Evolutionary conservation across 2,888 invertebrate species (phyloP).

Genomic region (Abscondita cerata): DNA sequence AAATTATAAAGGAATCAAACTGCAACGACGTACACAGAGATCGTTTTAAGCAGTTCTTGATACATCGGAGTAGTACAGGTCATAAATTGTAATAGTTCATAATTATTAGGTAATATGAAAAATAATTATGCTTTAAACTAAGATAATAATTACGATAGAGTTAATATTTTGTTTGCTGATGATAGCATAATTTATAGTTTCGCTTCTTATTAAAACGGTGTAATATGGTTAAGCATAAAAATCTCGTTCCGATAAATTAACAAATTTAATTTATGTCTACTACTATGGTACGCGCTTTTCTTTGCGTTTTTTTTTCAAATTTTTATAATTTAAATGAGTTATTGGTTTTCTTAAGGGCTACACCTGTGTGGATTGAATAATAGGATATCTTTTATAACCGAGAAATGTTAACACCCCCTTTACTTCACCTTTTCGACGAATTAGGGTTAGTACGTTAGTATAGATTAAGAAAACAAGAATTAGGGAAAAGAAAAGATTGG

Average conservation of each 20-base stretch:
- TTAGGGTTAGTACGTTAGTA: no score
- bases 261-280: slow-evolving; percentile 10
- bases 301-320: neutral
- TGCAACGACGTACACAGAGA: slow-evolving; percentile 8
- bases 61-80: slow-evolving; percentile 9
- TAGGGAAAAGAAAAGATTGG: no score
- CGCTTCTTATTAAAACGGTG: slow-evolving; percentile 16
- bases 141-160: slow-evolving; percentile 24
- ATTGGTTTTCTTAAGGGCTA: no score
- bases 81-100: slow-evolving; percentile 23
- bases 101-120: slow-evolving; percentile 22
- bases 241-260: slow-evolving; percentile 17
- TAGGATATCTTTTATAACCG: no score
- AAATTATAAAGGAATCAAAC: slow-evolving; percentile 13
- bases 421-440: no score
- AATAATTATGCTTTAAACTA: slow-evolving; percentile 17
- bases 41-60: neutral
- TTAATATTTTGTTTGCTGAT: slow-evolving; percentile 12
- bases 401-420: no score
- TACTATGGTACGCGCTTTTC: neutral
- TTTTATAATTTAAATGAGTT: neutral
- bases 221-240: slow-evolving; percentile 11
- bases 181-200: slow-evolving; percentile 21
- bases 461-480: no score
- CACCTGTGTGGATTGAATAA: no score